These are phyloP conservation scores for Chondrosia reniformis DNA, from an alignment of 37 sponge, comb jelly and placozoan genomes.

Conservation along the genomic window DNA sequence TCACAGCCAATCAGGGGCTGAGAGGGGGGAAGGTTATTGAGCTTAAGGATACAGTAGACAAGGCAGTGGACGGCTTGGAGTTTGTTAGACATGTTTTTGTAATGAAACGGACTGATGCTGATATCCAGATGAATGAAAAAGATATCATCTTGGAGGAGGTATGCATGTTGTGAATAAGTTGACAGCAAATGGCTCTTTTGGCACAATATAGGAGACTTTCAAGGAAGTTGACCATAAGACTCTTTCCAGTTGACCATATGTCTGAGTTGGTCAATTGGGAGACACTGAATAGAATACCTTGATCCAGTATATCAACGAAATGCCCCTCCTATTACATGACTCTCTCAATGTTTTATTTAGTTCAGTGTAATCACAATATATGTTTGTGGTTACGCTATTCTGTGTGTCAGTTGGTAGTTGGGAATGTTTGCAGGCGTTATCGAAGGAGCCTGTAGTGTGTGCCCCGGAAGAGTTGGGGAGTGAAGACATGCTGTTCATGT, in stretches of 20 bases:
- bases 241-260: too few species aligned
- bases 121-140: conserved; percentile 48
- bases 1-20: conserved; percentile 84
- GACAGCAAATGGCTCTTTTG: not conserved
- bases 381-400: too few species aligned
- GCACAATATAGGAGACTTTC: too few species aligned
- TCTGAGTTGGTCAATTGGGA: too few species aligned
- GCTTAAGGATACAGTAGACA: conserved; percentile 85
- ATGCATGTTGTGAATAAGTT: not conserved
- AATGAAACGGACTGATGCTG: conserved; percentile 75
- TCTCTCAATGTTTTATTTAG: too few species aligned
- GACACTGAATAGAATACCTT: too few species aligned
- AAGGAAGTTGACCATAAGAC: too few species aligned
- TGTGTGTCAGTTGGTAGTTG: too few species aligned
- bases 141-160: conserved; percentile 82
- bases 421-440: conserved; percentile 73
- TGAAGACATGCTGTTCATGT: conserved; percentile 93
- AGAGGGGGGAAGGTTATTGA: conserved; percentile 90
- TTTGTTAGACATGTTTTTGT: conserved; percentile 78
- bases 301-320: too few species aligned
- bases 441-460: conserved; percentile 61
- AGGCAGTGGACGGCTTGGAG: conserved; percentile 70
- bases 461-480: conserved; percentile 84
- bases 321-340: too few species aligned
- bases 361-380: too few species aligned